These are phyloP conservation scores for Rhinolophus sinicus DNA, from an alignment of 2,113 vertebrate genomes.

Conservation along the genomic window DNA sequence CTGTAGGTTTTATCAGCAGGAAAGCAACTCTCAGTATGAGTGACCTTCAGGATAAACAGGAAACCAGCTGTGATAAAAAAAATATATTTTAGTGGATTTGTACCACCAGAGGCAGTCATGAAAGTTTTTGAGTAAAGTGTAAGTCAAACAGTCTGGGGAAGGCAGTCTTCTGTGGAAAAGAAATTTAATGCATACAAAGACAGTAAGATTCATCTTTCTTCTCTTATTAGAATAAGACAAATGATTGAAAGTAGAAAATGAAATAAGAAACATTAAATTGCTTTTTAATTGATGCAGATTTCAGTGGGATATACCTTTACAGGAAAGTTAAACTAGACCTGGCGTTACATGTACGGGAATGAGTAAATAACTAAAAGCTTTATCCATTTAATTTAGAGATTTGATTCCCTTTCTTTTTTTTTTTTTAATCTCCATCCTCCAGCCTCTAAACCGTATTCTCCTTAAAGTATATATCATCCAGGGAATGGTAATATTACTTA, in stretches of 20 bases:
- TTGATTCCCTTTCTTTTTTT: neutral
- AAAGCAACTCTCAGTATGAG: slow-evolving; percentile 66
- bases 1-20: slow-evolving; percentile 20
- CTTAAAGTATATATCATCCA: neutral
- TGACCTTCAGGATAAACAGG: slow-evolving; percentile 72
- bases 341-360: neutral
- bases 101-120: slow-evolving; percentile 61
- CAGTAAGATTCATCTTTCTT: neutral
- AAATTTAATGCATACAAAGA: neutral
- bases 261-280: neutral
- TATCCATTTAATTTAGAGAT: neutral
- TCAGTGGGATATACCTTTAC: neutral
- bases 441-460: neutral
- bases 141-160: neutral
- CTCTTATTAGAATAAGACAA: neutral
- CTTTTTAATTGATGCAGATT: slow-evolving; percentile 10
- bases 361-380: neutral
- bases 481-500: slow-evolving; percentile 41
- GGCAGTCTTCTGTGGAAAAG: neutral
- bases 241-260: neutral
- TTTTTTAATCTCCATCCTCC: neutral
- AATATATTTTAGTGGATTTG: slow-evolving; percentile 79
- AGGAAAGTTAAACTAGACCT: neutral
- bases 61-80: slow-evolving; percentile 78
- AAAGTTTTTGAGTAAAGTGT: slow-evolving; percentile 31